Base-by-base conservation (phyloP, 2,113 vertebrate species). In the Scytalopus superciliaris region DNA sequence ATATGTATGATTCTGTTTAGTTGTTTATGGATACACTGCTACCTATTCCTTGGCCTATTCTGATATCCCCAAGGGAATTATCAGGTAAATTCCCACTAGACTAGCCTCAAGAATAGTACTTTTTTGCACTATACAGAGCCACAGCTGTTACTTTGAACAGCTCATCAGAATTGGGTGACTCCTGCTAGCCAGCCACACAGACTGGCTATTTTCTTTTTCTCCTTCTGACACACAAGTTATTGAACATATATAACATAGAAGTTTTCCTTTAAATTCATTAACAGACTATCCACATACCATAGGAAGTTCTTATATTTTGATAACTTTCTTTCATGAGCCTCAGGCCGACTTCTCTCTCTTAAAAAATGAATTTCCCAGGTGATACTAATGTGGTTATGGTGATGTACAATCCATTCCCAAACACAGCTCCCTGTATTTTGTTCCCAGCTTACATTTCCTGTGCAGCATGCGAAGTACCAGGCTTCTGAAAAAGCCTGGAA, bases 1-100 rank as follows among this genome's bases (percentile, higher is more conserved):
- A 73, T 85, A 92, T 73, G 79, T 14, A 85, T 73, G 64, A 94
- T 44, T 79, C 86, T 95, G 73, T 70, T 95, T 50, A 63, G 31
- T 33, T 75, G 69, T 37, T 30, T 45, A 52, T 5, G 67, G 69
- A 78, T 77, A 69, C 23, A 55, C 39, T 84, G 27, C 28, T 87
- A 40, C 28, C 63, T 50, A 22, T 63, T 90, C 72, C 57, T 90
- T 14, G 1, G 53, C 27, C 59, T 64, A 5, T 45, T 67, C 50
- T 59, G 39, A 67, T 44, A 66, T 30, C 68, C 55, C 68, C 55
- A 81, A 44, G 39, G 30, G 42, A 10, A 67, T 83, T 79, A 30
- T 66, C 17, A 14, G 39, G 19, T 28, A 35, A 59, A 57, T 68
- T 79, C 45, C 53, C 53, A 18, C 42, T 7, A 69, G 45, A 14